Evolutionary conservation across 2,888 invertebrate species (phyloP).

Genomic region (Caenorhabditis sp.): DNA sequence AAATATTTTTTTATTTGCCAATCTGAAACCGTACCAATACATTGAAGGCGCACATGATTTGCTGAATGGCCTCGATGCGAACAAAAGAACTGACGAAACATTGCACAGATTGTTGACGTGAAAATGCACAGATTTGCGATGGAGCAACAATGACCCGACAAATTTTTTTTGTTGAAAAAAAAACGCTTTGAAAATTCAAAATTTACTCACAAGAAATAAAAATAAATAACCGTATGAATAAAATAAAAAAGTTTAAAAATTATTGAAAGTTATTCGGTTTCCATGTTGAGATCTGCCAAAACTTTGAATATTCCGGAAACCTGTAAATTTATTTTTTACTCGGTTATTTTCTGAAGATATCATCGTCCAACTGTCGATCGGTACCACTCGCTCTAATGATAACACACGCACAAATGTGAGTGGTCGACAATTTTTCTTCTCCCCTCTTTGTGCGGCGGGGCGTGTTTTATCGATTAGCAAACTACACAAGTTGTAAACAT

Average conservation of each 20-base stretch:
- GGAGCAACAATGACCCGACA: no score
- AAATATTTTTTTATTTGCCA: neutral
- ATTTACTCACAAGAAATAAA: neutral
- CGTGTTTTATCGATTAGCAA: no score
- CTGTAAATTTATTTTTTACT: neutral
- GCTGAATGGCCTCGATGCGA: neutral
- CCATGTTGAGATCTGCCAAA: slow-evolving; percentile 4
- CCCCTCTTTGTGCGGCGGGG: no score
- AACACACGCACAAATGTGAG: no score
- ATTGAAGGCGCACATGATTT: neutral
- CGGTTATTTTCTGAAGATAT: no score
- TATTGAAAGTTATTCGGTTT: neutral
- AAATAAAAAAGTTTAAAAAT: neutral
- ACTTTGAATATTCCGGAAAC: neutral
- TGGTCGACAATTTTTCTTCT: no score
- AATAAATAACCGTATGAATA: neutral
- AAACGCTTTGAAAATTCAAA: neutral
- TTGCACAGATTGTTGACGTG: no score
- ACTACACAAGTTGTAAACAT: no score
- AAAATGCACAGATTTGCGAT: no score
- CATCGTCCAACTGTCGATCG: no score
- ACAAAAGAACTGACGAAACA: no score
- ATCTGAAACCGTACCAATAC: neutral
- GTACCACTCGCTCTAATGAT: no score
- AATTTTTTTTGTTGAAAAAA: neutral